Evolutionary conservation across 2,888 invertebrate species (phyloP).

Genomic region (Augochlorella aurata): DNA sequence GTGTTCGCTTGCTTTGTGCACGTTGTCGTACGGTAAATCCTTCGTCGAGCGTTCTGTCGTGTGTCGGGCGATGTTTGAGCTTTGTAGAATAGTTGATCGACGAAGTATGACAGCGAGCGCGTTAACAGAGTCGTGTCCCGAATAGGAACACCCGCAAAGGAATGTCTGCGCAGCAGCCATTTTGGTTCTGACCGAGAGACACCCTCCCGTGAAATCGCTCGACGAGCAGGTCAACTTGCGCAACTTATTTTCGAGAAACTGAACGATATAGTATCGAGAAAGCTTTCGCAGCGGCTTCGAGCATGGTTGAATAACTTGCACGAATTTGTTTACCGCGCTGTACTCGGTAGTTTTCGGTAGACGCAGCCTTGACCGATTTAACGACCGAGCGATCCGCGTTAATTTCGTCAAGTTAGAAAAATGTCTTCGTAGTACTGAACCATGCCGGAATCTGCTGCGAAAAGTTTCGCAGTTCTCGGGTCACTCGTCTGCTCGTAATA

Average conservation of each 20-base stretch:
- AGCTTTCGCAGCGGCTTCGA: not conserved
- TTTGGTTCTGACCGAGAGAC: slow-evolving; percentile 5
- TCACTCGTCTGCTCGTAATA: not conserved
- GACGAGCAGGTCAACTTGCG: not conserved
- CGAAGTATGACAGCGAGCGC: not conserved
- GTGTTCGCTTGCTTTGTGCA: not conserved
- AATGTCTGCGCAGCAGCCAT: slow-evolving; percentile 37
- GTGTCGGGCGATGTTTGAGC: not conserved
- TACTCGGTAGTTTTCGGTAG: not conserved
- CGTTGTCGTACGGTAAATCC: no score
- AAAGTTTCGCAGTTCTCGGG: not conserved
- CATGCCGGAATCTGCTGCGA: not conserved
- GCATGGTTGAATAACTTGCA: not conserved
- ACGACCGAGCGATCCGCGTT: no score
- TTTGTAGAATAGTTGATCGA: not conserved
- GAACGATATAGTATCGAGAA: not conserved
- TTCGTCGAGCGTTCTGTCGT: not conserved
- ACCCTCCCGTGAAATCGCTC: not conserved
- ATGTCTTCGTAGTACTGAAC: not conserved
- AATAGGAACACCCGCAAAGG: slow-evolving; percentile 32
- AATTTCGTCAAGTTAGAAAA: not conserved
- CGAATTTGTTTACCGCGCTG: not conserved
- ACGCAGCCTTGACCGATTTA: not conserved
- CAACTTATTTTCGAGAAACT: not conserved
- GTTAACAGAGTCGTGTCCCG: slow-evolving; percentile 16